Evolutionary conservation across 2,113 vertebrate genomes (phyloP).

Genomic region (Typhlomys cinereus): DNA sequence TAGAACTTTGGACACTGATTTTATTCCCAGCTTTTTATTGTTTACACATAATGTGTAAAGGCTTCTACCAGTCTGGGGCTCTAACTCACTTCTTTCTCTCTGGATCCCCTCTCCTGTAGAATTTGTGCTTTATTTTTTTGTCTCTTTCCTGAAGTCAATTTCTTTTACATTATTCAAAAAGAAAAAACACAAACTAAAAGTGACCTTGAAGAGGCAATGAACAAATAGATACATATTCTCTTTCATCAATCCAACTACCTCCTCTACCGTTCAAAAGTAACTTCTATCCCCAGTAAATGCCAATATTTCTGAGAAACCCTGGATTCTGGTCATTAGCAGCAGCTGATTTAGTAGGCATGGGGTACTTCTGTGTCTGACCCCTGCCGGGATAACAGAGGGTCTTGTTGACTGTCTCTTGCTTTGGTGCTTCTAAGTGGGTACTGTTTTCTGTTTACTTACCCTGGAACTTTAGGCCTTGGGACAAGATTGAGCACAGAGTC

Average conservation of each 20-base stretch:
- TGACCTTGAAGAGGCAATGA: conserved; percentile 1
- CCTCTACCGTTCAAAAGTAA: conserved; percentile 41
- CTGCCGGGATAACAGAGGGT: conserved; percentile 56
- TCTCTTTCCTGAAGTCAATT: conserved; percentile 8
- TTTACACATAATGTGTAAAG: not conserved
- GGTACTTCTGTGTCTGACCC: conserved; percentile 51
- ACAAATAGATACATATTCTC: not conserved
- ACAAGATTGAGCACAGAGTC: conserved; percentile 74
- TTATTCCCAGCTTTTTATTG: not conserved
- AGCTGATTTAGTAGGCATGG: conserved; percentile 66
- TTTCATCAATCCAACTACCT: not conserved
- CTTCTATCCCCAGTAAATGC: not conserved
- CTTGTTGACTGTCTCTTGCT: conserved; percentile 60
- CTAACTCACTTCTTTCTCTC: not conserved
- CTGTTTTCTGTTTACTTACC: conserved; percentile 73
- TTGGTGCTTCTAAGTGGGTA: conserved; percentile 46
- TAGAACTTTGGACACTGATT: not conserved
- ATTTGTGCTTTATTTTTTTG: not conserved
- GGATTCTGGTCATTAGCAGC: conserved; percentile 44
- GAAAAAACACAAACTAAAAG: not conserved
- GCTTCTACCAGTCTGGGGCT: not conserved
- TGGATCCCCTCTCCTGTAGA: not conserved
- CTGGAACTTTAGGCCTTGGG: conserved; percentile 50
- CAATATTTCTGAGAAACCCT: conserved; percentile 21
- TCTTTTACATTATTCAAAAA: conserved; percentile 15